Conservation (phyloP, 2,888 invertebrate genomes). For the Cacoxenus indagator region DNA sequence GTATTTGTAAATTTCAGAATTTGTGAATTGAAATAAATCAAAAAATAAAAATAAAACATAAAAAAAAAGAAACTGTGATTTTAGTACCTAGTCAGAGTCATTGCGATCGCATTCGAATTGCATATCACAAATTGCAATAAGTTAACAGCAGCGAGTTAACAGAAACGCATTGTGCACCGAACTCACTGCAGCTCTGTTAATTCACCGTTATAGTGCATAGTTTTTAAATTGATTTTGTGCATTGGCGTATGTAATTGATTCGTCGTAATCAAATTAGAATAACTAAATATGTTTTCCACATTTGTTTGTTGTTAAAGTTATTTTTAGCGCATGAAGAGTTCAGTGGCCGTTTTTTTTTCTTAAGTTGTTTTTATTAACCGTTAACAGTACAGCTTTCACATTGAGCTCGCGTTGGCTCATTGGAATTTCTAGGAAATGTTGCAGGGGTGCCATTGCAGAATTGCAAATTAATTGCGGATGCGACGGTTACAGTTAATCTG, state of each 20-base stretch:
- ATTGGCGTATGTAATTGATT: neutral
- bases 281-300: neutral
- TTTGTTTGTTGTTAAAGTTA: neutral
- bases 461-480: conserved; percentile 20
- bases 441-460: neutral
- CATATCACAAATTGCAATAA: no score
- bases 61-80: no score
- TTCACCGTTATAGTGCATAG: neutral
- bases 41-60: neutral
- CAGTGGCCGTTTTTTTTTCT: neutral
- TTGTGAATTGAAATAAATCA: conserved; percentile 4
- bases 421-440: conserved; percentile 15
- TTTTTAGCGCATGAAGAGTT: conserved; percentile 12
- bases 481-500: neutral
- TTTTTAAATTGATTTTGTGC: neutral
- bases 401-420: neutral
- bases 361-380: neutral
- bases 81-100: neutral
- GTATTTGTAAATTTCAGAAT: neutral
- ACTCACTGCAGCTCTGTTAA: neutral
- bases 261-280: conserved; percentile 5
- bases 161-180: neutral
- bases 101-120: neutral
- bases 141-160: neutral
- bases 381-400: no score